Conservation (phyloP, 2,113 vertebrate species). For the Coptodon bakossiorum region DNA sequence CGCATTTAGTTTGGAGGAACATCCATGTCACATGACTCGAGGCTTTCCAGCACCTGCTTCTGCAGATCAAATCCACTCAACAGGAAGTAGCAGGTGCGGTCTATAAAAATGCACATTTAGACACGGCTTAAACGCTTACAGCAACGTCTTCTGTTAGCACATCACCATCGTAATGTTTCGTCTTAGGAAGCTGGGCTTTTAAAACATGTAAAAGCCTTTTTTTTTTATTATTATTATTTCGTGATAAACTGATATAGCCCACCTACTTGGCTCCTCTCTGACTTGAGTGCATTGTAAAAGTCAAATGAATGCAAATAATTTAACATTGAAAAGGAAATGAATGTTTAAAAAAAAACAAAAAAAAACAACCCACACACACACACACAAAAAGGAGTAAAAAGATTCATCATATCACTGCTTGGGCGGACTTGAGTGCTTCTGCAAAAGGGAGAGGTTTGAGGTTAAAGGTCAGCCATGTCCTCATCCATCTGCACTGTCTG, state of each 20-base stretch:
- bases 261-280: slow-evolving; percentile 24
- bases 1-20: slow-evolving; percentile 71
- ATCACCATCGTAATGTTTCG: slow-evolving; percentile 12
- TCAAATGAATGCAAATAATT: slow-evolving; percentile 72
- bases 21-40: slow-evolving; percentile 65
- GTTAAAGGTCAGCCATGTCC: slow-evolving; percentile 91
- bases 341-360: not conserved
- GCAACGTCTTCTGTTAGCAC: slow-evolving; percentile 24
- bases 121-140: slow-evolving; percentile 41
- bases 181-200: slow-evolving; percentile 8
- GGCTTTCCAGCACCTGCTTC: slow-evolving; percentile 71
- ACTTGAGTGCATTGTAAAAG: slow-evolving; percentile 62
- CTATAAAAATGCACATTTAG: slow-evolving; percentile 70
- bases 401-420: slow-evolving; percentile 41
- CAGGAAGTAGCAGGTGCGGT: slow-evolving; percentile 71
- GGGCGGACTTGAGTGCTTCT: slow-evolving; percentile 32
- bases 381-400: slow-evolving; percentile 54
- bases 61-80: slow-evolving; percentile 69
- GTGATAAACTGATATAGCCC: slow-evolving; percentile 25
- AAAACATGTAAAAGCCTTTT: slow-evolving; percentile 26
- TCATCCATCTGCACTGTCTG: slow-evolving; percentile 97
- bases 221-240: not conserved
- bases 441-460: slow-evolving; percentile 41
- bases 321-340: slow-evolving; percentile 67
- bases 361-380: slow-evolving; percentile 18